Conservation (phyloP, 2,888 invertebrate species). For the Dascillus cervinus region DNA sequence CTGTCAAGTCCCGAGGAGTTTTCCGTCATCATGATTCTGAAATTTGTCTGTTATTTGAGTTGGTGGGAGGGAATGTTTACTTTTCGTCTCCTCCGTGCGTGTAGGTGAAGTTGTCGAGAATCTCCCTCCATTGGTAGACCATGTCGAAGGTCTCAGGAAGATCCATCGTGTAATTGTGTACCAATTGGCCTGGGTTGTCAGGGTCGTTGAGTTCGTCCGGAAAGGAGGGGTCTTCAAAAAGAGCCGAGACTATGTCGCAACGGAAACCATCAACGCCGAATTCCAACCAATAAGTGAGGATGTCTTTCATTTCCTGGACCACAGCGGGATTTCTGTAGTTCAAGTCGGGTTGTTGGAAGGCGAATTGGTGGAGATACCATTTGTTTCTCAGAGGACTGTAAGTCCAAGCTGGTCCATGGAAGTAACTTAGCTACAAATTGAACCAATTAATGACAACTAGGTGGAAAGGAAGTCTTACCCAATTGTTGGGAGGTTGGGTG, state of each 20-base stretch:
- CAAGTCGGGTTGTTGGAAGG: conserved; percentile 68
- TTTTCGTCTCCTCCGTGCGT: conserved; percentile 37
- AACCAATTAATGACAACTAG: too few species aligned
- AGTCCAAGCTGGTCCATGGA: conserved; percentile 31
- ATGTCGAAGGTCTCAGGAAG: conserved; percentile 54
- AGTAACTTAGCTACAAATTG: conserved; percentile 28
- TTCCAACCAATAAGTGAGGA: conserved; percentile 73
- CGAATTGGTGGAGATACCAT: conserved; percentile 77
- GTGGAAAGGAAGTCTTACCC: too few species aligned
- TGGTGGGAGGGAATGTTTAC: too few species aligned
- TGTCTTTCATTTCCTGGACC: conserved; percentile 57
- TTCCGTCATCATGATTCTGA: conserved; percentile 70
- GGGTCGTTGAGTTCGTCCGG: conserved; percentile 45
- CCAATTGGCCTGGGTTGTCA: conserved; percentile 48
- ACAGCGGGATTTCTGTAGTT: conserved; percentile 68
- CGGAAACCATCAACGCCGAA: conserved; percentile 83
- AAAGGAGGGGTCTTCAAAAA: conserved; percentile 42
- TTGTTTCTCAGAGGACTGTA: conserved; percentile 29
- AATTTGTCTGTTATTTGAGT: conserved; percentile 3
- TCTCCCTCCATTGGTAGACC: conserved; percentile 57
- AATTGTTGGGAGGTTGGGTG: conserved; percentile 63
- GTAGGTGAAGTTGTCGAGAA: conserved; percentile 50
- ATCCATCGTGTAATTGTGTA: conserved; percentile 55
- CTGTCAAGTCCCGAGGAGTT: conserved; percentile 55
- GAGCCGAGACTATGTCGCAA: conserved; percentile 60